Base-by-base conservation (phyloP, 2,113 vertebrate species). In the Meriones unguiculatus region DNA sequence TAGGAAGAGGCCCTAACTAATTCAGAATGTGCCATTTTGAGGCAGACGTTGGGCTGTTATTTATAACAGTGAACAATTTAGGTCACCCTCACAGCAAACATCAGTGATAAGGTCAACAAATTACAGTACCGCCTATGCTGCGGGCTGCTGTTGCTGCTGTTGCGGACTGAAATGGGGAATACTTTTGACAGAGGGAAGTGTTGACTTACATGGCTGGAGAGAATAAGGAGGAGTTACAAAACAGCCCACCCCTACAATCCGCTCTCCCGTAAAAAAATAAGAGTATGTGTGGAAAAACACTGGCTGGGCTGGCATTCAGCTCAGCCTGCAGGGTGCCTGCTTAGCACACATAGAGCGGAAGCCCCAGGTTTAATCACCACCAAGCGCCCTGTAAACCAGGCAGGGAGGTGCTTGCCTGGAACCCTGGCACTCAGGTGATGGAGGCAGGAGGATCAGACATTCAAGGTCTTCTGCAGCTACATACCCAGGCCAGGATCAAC, bases 21-120 rank as follows among this genome's bases (percentile, higher is more conserved):
- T 90, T 70, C 52, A 59, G 62, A 90, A 81, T 13, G 38, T 91
- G 93, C 72, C 90, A 67, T 90, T 95, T 90, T 65, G 80, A 96
- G 93, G 89, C 86, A 95, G 81, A 94, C 77, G 57, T 85, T 95
- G 46, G 72, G 62, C 81, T 86, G 77, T 94, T 85, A 76, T 70
- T 94, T 92, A 72, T 30, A 96, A 95, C 57, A 90, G 80, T 11
- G 32, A 91, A 89, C 30, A 91, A 89, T 54, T 64, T 92, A 70
- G 90, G 59, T 96, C 94, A 88, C 86, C 90, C 91, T 18, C 59
- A 12, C 73, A 57, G 94, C n/a, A 92, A 72, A 72, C 67, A 81
- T 54, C 94, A 72, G 67, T 14, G 59, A 3, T 86, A 84, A 88
- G 52, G 80, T 96, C 72, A 86, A 82, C 90, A 85, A 87, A 93